Conservation (phyloP, 92 coral and sea anemone species). For the Siderastrea siderea region DNA sequence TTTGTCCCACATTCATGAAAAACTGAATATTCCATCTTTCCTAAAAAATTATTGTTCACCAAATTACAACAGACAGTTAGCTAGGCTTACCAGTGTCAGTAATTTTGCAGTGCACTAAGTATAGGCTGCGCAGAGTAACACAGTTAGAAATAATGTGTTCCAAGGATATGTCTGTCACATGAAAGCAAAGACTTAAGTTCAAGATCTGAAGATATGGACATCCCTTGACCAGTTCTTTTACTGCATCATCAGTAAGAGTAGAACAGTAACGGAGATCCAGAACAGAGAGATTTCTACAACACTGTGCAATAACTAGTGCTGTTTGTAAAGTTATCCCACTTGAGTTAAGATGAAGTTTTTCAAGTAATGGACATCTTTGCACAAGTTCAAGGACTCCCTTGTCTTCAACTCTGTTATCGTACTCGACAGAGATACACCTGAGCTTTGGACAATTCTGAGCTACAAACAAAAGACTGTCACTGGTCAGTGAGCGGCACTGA, state of each 20-base stretch:
- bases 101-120: slow-evolving; percentile 89
- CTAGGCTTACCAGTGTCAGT: slow-evolving; percentile 85
- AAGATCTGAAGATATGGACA: slow-evolving; percentile 72
- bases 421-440: slow-evolving; percentile 74
- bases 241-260: slow-evolving; percentile 71
- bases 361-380: slow-evolving; percentile 74
- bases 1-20: too few relatives aligned
- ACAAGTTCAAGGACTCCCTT: slow-evolving; percentile 83
- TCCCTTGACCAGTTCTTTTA: slow-evolving; percentile 67
- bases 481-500: slow-evolving; percentile 87
- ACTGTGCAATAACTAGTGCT: slow-evolving; percentile 62
- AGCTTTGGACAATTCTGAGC: slow-evolving; percentile 80
- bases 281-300: slow-evolving; percentile 60
- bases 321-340: slow-evolving; percentile 84
- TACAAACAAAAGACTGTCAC: slow-evolving; percentile 70
- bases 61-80: background rate
- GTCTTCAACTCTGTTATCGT: slow-evolving; percentile 73
- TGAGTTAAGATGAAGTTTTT: slow-evolving; percentile 82
- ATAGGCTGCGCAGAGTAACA: slow-evolving; percentile 73
- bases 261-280: slow-evolving; percentile 88
- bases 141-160: slow-evolving; percentile 74
- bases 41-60: too few relatives aligned
- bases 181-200: slow-evolving; percentile 91
- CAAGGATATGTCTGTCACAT: slow-evolving; percentile 85
- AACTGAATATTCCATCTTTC: too few relatives aligned